A percentile compares a stretch with the other conserved stretches of the same genome.
phyloP scores from a whole-genome alignment of 2,888 invertebrate genomes.

The Perizoma flavofasciatum region DNA sequence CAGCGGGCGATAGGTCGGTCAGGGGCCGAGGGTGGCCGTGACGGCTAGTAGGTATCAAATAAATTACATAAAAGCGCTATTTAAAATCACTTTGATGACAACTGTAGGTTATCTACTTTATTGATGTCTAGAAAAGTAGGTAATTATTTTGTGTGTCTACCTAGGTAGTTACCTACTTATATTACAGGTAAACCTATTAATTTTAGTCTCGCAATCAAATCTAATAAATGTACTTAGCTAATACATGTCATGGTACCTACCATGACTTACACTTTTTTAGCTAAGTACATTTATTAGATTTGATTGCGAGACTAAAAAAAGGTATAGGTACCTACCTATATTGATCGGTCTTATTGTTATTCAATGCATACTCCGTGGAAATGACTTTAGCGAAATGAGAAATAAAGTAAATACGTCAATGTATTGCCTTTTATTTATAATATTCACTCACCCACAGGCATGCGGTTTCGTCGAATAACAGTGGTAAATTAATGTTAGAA shows the following conservation, averaged over 20 bases:
- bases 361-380: conserved; percentile 23
- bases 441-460: too few species aligned
- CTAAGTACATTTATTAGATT: neutral
- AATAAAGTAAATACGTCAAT: conserved; percentile 7
- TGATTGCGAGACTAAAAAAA: neutral
- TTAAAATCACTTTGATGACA: too few species aligned
- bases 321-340: neutral
- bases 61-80: neutral
- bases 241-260: neutral
- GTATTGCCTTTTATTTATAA: too few species aligned
- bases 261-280: neutral
- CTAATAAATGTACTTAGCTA: neutral
- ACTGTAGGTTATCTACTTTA: too few species aligned
- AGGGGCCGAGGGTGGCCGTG: too few species aligned
- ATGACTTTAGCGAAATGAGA: conserved; percentile 25
- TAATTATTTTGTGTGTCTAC: neutral
- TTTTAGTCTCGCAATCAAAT: conserved; percentile 1
- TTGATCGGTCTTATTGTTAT: conserved; percentile 21
- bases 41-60: neutral
- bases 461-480: too few species aligned
- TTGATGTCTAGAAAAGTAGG: neutral
- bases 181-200: neutral
- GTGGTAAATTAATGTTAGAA: too few species aligned
- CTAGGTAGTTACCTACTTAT: too few species aligned
- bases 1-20: too few species aligned